Evolutionary conservation across 2,113 vertebrate genomes (phyloP).

Genomic region (Dicrurus megarhynchus): DNA sequence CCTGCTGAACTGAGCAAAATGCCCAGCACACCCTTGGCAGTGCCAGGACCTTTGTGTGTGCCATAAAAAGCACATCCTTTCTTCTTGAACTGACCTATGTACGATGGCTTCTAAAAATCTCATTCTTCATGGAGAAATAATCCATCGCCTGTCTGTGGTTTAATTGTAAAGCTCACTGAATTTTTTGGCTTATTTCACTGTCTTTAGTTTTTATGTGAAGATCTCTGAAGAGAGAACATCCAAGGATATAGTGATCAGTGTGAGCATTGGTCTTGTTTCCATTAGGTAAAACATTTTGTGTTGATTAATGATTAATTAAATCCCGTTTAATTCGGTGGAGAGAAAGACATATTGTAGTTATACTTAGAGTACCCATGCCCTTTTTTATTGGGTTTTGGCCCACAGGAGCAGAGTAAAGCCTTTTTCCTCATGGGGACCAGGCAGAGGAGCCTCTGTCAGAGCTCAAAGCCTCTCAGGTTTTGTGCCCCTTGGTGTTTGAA

Average conservation of each 20-base stretch:
- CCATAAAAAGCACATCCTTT: not conserved
- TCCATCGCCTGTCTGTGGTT: not conserved
- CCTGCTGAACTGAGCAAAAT: not conserved
- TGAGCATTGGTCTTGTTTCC: not conserved
- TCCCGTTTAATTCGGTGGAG: not conserved
- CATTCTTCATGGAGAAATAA: not conserved
- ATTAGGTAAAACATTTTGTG: not conserved
- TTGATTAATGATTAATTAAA: not conserved
- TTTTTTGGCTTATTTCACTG: not conserved
- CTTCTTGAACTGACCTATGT: not conserved
- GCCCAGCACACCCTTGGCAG: not conserved
- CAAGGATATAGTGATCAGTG: not conserved
- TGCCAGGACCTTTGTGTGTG: not conserved
- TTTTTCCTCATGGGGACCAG: not conserved
- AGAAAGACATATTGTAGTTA: not conserved
- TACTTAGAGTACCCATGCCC: not conserved
- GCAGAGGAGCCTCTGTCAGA: not conserved
- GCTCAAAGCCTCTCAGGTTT: not conserved
- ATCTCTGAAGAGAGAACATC: not conserved
- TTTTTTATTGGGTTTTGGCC: not conserved
- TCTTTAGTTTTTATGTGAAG: not conserved
- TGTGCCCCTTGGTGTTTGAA: not conserved
- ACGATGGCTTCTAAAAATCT: not conserved
- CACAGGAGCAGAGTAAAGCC: not conserved
- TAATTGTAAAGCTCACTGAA: not conserved